These are phyloP conservation scores for Kryphioiulus occultus DNA, from an alignment of 2,888 invertebrate species.

Conservation along the genomic window DNA sequence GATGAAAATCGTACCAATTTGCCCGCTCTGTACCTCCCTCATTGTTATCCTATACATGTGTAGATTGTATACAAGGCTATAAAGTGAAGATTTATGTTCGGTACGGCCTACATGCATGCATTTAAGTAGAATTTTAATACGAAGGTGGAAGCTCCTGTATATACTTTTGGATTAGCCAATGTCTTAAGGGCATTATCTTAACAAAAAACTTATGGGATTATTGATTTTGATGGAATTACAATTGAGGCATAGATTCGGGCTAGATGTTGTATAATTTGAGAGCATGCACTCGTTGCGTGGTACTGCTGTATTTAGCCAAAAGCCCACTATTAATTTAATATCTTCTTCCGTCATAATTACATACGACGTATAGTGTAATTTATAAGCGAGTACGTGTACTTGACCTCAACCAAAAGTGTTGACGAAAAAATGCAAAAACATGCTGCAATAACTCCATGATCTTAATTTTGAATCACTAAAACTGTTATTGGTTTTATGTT, in stretches of 20 bases:
- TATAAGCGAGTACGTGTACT: constrained; percentile 1
- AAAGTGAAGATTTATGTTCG: not conserved
- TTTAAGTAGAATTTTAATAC: not conserved
- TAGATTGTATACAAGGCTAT: not conserved
- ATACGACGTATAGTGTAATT: not conserved
- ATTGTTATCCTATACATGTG: not conserved
- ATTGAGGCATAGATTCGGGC: not conserved
- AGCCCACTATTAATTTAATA: constrained; percentile 18
- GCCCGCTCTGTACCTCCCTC: not conserved
- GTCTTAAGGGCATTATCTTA: not conserved
- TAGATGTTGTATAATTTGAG: not conserved
- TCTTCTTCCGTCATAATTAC: constrained; percentile 39
- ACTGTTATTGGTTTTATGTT: not conserved
- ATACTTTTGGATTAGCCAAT: not conserved
- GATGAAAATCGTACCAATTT: not conserved
- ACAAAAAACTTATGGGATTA: not conserved
- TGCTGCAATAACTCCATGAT: not conserved
- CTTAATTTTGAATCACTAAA: not conserved
- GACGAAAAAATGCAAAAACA: not conserved
- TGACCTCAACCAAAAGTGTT: not conserved
- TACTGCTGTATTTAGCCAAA: not conserved
- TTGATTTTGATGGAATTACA: constrained; percentile 29
- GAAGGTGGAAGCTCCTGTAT: constrained; percentile 15
- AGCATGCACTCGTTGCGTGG: not conserved
- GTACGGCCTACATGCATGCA: constrained; percentile 35